Conservation (phyloP, 2,797 vertebrate genomes). For the Gymnothorax reevesii region DNA sequence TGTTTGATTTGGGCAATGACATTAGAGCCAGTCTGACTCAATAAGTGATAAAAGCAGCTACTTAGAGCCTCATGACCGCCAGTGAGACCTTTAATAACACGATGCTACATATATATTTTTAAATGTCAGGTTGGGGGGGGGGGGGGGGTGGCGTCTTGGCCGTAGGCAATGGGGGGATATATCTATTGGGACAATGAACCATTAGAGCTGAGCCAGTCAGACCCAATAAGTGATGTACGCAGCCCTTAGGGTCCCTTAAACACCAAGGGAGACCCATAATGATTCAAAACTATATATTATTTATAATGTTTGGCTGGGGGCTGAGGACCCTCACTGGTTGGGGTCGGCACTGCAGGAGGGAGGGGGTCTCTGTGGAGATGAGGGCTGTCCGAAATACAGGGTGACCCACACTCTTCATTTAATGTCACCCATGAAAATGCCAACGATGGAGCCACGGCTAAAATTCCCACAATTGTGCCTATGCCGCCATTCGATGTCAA, state of each 20-base stretch:
- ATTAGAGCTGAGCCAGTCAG: too few species aligned
- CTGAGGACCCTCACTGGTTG: too few species aligned
- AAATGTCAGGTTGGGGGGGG: background rate
- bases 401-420: conserved; percentile 55
- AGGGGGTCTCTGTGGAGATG: background rate
- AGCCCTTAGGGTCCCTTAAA: too few species aligned
- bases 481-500: conserved; percentile 35
- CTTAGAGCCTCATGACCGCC: background rate
- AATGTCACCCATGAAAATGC: conserved; percentile 52
- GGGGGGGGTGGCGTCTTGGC: too few species aligned
- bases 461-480: conserved; percentile 45
- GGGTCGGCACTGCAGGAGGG: background rate
- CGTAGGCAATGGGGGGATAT: too few species aligned
- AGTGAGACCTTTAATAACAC: background rate
- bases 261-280: background rate
- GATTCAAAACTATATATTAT: background rate
- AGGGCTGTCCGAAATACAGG: conserved; percentile 15
- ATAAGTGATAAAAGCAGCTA: background rate
- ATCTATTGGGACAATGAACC: too few species aligned
- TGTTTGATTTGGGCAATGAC: too few species aligned
- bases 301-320: background rate
- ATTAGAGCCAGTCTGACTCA: background rate
- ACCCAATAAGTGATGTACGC: too few species aligned
- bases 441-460: conserved; percentile 52
- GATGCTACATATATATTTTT: background rate